A percentile compares a stretch with the other conserved stretches of the same genome.
Conservation (phyloP, 2,797 vertebrate species). For the Notolepis coatsorum region DNA sequence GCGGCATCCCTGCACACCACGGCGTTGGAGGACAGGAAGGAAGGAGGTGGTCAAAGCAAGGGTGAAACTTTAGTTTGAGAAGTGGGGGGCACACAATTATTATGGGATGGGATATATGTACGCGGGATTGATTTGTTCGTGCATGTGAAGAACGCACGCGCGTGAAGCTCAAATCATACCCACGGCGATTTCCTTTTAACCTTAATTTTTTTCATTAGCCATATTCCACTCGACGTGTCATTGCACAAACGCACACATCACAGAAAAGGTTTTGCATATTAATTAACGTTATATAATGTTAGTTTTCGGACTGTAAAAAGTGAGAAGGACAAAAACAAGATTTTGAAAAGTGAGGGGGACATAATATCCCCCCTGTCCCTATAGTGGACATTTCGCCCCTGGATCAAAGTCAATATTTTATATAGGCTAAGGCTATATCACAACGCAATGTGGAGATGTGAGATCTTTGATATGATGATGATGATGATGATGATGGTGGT, state of each 20-base stretch:
- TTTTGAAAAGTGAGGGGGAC: too few relatives aligned
- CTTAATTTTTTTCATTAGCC: not conserved
- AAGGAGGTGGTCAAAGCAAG: not conserved
- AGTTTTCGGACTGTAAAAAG: too few relatives aligned
- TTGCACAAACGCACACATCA: too few relatives aligned
- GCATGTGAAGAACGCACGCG: too few relatives aligned
- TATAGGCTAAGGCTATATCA: not conserved
- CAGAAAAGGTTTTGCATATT: too few relatives aligned
- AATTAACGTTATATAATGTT: too few relatives aligned
- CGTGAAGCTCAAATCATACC: too few relatives aligned
- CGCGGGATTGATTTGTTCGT: not conserved
- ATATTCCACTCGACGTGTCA: not conserved
- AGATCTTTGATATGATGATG: not conserved
- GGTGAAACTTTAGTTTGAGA: not conserved
- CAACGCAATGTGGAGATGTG: too few relatives aligned
- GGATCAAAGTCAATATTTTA: not conserved
- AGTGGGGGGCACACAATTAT: too few relatives aligned
- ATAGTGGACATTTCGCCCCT: too few relatives aligned
- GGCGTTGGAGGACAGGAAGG: not conserved
- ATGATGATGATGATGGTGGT: slow-evolving; percentile 2
- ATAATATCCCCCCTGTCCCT: not conserved
- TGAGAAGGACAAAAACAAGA: too few relatives aligned
- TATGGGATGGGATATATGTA: not conserved
- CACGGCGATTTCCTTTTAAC: not conserved
- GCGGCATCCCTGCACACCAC: slow-evolving; percentile 67